phyloP scores from a whole-genome alignment of 2,888 invertebrate species.

The Erpobdella octoculata region DNA sequence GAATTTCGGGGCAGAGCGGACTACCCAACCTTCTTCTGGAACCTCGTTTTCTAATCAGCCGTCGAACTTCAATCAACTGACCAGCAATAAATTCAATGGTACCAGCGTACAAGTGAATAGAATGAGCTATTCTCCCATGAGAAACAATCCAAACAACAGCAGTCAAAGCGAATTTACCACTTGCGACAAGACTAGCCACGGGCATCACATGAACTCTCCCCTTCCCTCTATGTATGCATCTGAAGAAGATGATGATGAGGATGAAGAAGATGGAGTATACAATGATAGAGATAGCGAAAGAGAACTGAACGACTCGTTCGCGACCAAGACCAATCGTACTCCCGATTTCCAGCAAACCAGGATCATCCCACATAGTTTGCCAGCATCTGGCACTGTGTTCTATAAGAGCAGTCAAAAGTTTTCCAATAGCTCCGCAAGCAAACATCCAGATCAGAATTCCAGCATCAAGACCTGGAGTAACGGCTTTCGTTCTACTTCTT shows the following conservation, averaged over 20 bases:
- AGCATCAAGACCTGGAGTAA: background rate
- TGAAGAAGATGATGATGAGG: slow-evolving; percentile 11
- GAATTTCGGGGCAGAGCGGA: background rate
- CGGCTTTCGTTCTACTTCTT: slow-evolving; percentile 4
- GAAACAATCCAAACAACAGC: background rate
- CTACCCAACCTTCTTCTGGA: background rate
- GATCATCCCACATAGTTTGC: background rate
- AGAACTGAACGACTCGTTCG: too few relatives aligned
- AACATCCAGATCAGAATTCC: too few relatives aligned
- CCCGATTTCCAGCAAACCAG: background rate
- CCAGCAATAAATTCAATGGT: background rate
- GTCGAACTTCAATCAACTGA: background rate
- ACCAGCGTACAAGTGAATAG: background rate
- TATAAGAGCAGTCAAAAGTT: background rate
- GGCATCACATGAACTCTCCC: background rate
- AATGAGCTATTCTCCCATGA: background rate
- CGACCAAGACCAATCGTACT: too few relatives aligned
- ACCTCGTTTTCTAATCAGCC: background rate
- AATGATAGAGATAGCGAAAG: background rate
- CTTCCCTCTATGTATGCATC: slow-evolving; percentile 17
- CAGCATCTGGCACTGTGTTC: background rate
- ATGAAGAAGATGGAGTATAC: background rate
- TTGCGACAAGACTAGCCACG: background rate
- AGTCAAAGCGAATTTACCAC: too few relatives aligned
- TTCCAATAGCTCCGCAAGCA: background rate